Base-by-base conservation (phyloP, 2,113 vertebrate species). In the Trogon surrucura region DNA sequence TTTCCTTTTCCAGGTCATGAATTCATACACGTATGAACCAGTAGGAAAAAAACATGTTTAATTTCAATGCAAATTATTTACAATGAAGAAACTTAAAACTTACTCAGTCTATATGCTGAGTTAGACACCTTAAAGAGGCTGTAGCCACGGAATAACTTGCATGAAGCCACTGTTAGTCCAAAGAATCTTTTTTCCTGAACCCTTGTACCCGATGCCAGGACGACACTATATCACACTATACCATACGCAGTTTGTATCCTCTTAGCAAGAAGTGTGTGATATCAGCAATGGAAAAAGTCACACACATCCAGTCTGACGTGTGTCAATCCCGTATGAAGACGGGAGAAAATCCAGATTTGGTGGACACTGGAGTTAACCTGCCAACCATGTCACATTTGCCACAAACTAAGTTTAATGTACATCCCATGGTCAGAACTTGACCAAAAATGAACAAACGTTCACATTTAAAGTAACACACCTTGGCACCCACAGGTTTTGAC, bases 231-330 rank as follows among this genome's bases (percentile, higher is more conserved):
- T 11, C 16, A 61, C 45, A 25, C 26, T 38, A 34, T 7, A 44
- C 12, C 16, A 53, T 84, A 56, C 5, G 51, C 32, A n/a, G 53
- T 89, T 79, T 57, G 6, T 57, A 57, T 47, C 13, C 44, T 47
- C 38, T 80, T 78, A 71, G 6, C 22, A 86, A 62, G 57, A 44
- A 2, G 10, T 2, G 10, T 15, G 13, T 20, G 20, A 32, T 21
- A 89, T 8, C 48, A 79, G 56, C 29, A 72, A 69, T 3, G 5
- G 16, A 50, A 53, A 70, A 84, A 56, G 22, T 15, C 57, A 36
- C 4, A 4, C 2, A 6, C 30, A 32, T n/a, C 32, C 67, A 41
- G 12, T 61, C 13, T 67, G 38, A 66, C 3, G 0, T 4, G 2
- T 44, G 45, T 34, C 17, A 57, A 21, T 11, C 29, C 47, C 1